Conservation (phyloP, 2,888 invertebrate genomes). For the Helleia helle region DNA sequence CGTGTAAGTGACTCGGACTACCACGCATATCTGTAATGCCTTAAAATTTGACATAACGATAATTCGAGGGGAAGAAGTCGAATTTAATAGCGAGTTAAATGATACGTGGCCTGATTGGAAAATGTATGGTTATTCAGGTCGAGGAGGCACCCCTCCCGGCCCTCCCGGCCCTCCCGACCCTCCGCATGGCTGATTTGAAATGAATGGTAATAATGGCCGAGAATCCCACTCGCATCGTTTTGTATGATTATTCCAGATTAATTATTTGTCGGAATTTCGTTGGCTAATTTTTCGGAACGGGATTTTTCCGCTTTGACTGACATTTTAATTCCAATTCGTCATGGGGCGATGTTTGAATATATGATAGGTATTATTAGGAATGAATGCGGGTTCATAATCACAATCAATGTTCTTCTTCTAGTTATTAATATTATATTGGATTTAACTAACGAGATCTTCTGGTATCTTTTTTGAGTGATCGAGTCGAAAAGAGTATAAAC, state of each 20-base stretch:
- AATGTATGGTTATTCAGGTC: constrained; percentile 74
- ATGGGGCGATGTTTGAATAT: constrained; percentile 33
- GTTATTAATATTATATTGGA: no score
- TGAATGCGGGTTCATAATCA: background rate
- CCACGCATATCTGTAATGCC: no score
- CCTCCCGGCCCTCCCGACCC: constrained; percentile 42
- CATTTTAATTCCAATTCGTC: constrained; percentile 65
- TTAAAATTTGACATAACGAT: constrained; percentile 48
- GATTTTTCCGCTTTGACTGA: constrained; percentile 70
- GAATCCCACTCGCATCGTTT: constrained; percentile 70
- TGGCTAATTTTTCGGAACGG: constrained; percentile 71
- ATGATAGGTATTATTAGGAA: constrained; percentile 13
- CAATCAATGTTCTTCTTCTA: no score
- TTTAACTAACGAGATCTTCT: no score
- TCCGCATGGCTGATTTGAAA: constrained; percentile 70
- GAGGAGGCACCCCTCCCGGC: no score
- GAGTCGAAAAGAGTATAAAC: no score
- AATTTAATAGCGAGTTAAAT: constrained; percentile 74
- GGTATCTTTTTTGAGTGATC: no score
- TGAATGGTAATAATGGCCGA: constrained; percentile 72
- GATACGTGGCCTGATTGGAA: constrained; percentile 74
- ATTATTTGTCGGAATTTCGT: constrained; percentile 71
- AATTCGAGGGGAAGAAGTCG: constrained; percentile 70
- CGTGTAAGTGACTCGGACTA: background rate
- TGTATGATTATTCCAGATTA: constrained; percentile 74